A percentile compares a stretch with the other conserved stretches of the same genome.
Evolutionary conservation across 2,888 invertebrate genomes (phyloP).

Genomic region (Tridacna gigas): DNA sequence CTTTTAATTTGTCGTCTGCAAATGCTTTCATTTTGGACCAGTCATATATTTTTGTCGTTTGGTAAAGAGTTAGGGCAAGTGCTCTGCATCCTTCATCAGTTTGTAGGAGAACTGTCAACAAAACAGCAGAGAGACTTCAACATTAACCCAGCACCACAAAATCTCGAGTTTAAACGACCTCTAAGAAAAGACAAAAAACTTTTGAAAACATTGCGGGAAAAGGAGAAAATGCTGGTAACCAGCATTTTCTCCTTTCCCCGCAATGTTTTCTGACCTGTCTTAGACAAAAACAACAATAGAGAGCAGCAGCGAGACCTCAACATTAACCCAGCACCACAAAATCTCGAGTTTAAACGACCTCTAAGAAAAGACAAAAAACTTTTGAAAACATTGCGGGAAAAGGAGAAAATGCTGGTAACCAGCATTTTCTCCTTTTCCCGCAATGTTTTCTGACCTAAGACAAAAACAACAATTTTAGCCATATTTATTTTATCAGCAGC

Average conservation of each 20-base stretch:
- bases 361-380: neutral
- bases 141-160: neutral
- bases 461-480: too few species aligned
- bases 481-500: too few species aligned
- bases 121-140: too few species aligned
- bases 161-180: neutral
- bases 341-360: neutral
- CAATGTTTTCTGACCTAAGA: too few species aligned
- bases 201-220: neutral
- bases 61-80: neutral
- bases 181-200: neutral
- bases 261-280: neutral
- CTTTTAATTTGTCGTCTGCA: too few species aligned
- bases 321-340: neutral
- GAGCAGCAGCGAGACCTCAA: too few species aligned
- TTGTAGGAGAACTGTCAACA: too few species aligned
- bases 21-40: too few species aligned
- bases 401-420: neutral
- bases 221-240: neutral
- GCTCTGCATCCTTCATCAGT: neutral
- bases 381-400: neutral
- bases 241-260: neutral
- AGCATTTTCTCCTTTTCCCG: too few species aligned
- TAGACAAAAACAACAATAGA: neutral
- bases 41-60: neutral